Conservation (phyloP, 1,140 invertebrate genomes). For the Diachasma alloeum region DNA sequence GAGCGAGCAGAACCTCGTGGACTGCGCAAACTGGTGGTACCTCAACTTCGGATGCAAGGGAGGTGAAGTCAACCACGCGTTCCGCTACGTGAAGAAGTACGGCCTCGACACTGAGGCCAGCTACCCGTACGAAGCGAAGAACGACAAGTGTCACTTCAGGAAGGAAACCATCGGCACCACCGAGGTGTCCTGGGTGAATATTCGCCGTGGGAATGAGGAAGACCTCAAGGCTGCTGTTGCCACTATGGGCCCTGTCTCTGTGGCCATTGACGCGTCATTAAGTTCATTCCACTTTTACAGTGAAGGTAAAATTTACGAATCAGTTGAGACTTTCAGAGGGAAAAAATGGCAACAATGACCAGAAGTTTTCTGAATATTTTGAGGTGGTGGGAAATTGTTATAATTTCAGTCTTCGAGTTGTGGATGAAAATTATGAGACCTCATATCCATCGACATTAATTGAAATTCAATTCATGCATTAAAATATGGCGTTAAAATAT, state of each 20-base stretch:
- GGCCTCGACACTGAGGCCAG: slow-evolving; percentile 90
- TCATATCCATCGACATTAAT: too few species aligned
- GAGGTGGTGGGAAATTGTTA: too few species aligned
- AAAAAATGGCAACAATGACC: too few species aligned
- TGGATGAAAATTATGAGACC: too few species aligned
- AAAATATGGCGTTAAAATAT: too few species aligned
- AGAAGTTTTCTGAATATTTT: too few species aligned
- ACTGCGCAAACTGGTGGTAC: slow-evolving; percentile 83
- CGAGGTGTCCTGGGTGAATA: slow-evolving; percentile 85
- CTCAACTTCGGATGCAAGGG: slow-evolving; percentile 97
- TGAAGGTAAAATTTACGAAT: slow-evolving; percentile 68
- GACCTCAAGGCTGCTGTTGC: slow-evolving; percentile 80
- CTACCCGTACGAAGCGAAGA: slow-evolving; percentile 88
- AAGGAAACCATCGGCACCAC: slow-evolving; percentile 77
- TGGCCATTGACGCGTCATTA: slow-evolving; percentile 93
- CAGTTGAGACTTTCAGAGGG: too few species aligned
- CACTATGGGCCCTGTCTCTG: slow-evolving; percentile 86
- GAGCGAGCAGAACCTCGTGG: slow-evolving; percentile 96
- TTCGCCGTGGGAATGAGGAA: slow-evolving; percentile 74
- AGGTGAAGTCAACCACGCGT: slow-evolving; percentile 92
- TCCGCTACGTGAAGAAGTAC: slow-evolving; percentile 86
- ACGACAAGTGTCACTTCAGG: slow-evolving; percentile 74
- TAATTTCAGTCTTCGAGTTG: too few species aligned
- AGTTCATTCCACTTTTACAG: slow-evolving; percentile 82
- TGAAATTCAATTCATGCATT: too few species aligned